Percentiles rank a stretch among this genome's conserved stretches.
Evolutionary conservation across 2,888 invertebrate genomes (phyloP).

Genomic region (Papilio protenor): DNA sequence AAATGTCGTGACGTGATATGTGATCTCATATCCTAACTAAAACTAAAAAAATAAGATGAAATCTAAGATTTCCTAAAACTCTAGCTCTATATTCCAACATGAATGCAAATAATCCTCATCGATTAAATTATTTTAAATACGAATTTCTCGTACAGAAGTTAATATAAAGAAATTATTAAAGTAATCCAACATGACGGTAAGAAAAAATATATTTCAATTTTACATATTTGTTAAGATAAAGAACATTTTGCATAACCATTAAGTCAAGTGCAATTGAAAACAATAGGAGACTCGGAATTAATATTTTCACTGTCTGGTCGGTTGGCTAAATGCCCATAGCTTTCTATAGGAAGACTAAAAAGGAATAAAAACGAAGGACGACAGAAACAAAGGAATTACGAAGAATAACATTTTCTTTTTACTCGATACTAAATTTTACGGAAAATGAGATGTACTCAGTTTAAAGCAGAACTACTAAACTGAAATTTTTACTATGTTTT

Average conservation of each 20-base stretch:
- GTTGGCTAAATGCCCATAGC: constrained; percentile 24
- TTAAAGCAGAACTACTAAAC: background rate
- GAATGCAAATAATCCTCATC: no score
- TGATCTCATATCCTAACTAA: no score
- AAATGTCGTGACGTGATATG: no score
- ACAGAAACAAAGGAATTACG: constrained; percentile 22
- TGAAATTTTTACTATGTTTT: no score
- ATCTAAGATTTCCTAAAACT: background rate
- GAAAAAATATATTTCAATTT: background rate
- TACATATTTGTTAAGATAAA: background rate
- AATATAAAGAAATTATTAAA: background rate
- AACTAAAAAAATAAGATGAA: background rate
- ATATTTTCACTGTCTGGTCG: constrained; percentile 11
- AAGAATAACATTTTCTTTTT: background rate
- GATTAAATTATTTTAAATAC: no score
- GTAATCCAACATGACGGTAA: background rate
- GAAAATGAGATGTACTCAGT: background rate
- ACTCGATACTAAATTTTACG: background rate
- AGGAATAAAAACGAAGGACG: constrained; percentile 11
- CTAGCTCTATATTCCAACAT: no score
- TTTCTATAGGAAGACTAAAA: constrained; percentile 19
- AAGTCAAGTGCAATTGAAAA: constrained; percentile 3
- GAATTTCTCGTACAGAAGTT: background rate
- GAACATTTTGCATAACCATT: background rate
- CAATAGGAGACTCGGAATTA: constrained; percentile 9